phyloP scores from a whole-genome alignment of 2,113 vertebrate species.

The Paradisaea rubra region DNA sequence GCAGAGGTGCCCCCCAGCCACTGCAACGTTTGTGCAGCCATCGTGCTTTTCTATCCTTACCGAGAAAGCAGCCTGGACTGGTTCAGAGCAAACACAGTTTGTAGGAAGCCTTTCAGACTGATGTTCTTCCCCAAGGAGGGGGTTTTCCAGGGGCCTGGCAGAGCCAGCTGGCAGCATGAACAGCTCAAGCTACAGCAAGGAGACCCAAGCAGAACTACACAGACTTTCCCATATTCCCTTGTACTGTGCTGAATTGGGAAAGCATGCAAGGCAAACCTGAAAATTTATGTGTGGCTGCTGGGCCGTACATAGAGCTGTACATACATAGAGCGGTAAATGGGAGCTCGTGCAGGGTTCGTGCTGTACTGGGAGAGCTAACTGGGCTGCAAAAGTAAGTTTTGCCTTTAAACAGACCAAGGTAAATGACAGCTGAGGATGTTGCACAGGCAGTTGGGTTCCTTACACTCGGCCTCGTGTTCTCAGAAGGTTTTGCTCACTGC shows the following conservation, averaged over 20 bases:
- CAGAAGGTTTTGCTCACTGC: constrained; percentile 64
- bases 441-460: constrained; percentile 68
- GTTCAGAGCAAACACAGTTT: neutral
- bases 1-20: neutral
- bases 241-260: neutral
- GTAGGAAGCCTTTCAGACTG: neutral
- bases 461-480: constrained; percentile 66
- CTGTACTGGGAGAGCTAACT: constrained; percentile 70
- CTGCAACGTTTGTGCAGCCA: neutral
- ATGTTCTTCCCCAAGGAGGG: neutral
- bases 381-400: constrained; percentile 75
- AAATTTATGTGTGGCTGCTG: neutral
- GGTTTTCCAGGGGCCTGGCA: neutral
- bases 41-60: neutral
- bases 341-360: fast-evolving
- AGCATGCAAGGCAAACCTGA: neutral
- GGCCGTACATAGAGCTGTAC: neutral
- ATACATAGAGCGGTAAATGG: neutral
- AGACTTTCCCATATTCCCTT: neutral
- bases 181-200: neutral
- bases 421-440: constrained; percentile 75
- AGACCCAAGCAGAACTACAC: neutral
- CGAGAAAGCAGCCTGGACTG: neutral
- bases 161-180: neutral
- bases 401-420: constrained; percentile 74